These are phyloP conservation scores for Enteromius paludinosus DNA, from an alignment of 2,797 vertebrate genomes.

Conservation along the genomic window DNA sequence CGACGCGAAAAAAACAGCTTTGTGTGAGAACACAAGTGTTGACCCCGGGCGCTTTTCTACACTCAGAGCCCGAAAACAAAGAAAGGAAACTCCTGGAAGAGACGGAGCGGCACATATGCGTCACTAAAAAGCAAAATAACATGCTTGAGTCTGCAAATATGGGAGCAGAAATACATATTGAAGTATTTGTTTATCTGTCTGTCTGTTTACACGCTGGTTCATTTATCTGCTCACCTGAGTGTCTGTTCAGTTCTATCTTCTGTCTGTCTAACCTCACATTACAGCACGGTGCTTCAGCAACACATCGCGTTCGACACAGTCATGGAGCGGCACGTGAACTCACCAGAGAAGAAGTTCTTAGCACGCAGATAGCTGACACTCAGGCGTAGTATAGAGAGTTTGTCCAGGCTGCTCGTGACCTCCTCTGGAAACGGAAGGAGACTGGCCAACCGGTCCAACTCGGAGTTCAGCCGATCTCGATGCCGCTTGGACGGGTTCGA, in stretches of 20 bases:
- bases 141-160: too few relatives aligned
- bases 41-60: not conserved
- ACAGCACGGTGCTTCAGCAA: not conserved
- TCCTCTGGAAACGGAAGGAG: slow-evolving; percentile 72
- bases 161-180: too few relatives aligned
- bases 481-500: slow-evolving; percentile 76
- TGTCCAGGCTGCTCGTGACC: slow-evolving; percentile 72
- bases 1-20: not conserved
- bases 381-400: slow-evolving; percentile 72
- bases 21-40: not conserved
- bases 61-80: not conserved
- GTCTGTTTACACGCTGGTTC: too few relatives aligned
- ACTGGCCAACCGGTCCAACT: slow-evolving; percentile 71
- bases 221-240: too few relatives aligned
- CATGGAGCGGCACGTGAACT: slow-evolving; percentile 13
- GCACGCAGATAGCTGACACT: slow-evolving; percentile 72
- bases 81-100: not conserved
- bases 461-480: slow-evolving; percentile 72
- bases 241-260: too few relatives aligned
- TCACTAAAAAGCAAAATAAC: not conserved
- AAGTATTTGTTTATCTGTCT: too few relatives aligned
- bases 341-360: slow-evolving; percentile 70
- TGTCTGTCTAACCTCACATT: too few relatives aligned
- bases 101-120: not conserved
- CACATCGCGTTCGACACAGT: not conserved